Evolutionary conservation across 2,888 invertebrate genomes (phyloP), one percentile per base, ranked within the genome.

Genomic region (Steinernema hermaphroditum): DNA sequence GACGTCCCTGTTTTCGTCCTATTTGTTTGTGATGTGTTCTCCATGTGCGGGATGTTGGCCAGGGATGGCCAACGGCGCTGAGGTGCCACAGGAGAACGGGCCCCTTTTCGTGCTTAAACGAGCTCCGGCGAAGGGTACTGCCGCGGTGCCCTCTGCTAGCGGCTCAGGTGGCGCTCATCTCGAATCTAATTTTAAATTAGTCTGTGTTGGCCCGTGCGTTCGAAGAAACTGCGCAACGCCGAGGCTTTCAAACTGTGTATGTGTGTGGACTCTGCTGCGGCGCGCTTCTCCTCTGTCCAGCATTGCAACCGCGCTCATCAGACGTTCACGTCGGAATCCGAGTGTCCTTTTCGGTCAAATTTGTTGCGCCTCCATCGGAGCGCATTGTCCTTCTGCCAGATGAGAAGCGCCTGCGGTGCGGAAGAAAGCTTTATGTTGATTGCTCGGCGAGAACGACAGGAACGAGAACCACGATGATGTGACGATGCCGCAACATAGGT

Each of bases 81-180:
- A 46, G 46, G 46, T 46, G 46, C 46, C 4, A 16, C 16, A 4
- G 46, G 37, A 6, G 22, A 46, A 9, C 9, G 16, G 43, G 43
- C 43, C 43, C 46, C 22, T 4, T 19, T 46, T 19, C 46, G 16
- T 46, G 46, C 16, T 46, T 46, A 46, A 19, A n/a, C 46, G n/a
- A 46, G 46, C 34, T 27, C 12, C 27, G 62, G 62, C 16, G 32
- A 32, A 24, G 62, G 62, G 27, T 62, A 32, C 16, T 14, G 27
- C 27, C 32, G 62, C 62, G 62, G 16, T 62, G 32, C 62, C 27
- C 62, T 27, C 34, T 27, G 37, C 37, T 27, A 27, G 29, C 34
- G 62, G 62, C 62, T 62, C 62, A 62, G 62, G 62, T 62, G 62
- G 62, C 62, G 62, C 62, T 62, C 62, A 62, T 62, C 62, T 29